Base-by-base conservation (phyloP, 2,797 vertebrate species). In the Orientallactaga sibirica region DNA sequence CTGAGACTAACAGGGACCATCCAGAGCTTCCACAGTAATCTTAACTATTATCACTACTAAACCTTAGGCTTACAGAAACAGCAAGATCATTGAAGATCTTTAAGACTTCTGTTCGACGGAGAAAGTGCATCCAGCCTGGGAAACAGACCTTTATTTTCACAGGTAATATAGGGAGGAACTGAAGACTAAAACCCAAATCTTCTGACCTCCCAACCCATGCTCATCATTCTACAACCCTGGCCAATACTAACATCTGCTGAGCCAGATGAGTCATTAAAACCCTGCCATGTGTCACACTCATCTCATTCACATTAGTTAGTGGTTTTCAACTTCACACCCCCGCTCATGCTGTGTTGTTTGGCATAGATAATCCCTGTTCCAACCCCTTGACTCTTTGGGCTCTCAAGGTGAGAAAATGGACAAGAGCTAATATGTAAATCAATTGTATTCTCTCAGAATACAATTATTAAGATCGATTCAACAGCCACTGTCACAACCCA, bases 91-190 rank as follows among this genome's bases (percentile, higher is more conserved):
- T 68, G 78, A 83, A 85, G 9, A 76, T 64, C 66, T 86, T 86
- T 64, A 89, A 66, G 64, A 29, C 25, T 37, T 37, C 43, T 43
- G 25, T 70, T 90, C 37, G 66, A 73, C 43, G 73, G 92, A 94
- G 61, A 86, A 86, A 41, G 70, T 10, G 48, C 92, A 73, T 22
- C 66, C 24, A 61, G 14, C 3, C 77, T 79, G 25, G 20, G 19
- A 2, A 90, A 88, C 52, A 24, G 61, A 77, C 19, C 75, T 77
- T 3, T 37, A 14, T 3, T 37, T 18, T 94, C 70, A 87, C 7
- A 43, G 41, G 27, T 86, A 48, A 68, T 41, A 24, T 73, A 20
- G 3, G 11, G 24, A 43, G 82, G 15, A 85, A 55, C 7, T 66
- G 66, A 86, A 78, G 18, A 85, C 64, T 70, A 15, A 85, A 79